Base-by-base conservation (phyloP, 2,797 vertebrate species). In the Pseudomugil gertrudae region DNA sequence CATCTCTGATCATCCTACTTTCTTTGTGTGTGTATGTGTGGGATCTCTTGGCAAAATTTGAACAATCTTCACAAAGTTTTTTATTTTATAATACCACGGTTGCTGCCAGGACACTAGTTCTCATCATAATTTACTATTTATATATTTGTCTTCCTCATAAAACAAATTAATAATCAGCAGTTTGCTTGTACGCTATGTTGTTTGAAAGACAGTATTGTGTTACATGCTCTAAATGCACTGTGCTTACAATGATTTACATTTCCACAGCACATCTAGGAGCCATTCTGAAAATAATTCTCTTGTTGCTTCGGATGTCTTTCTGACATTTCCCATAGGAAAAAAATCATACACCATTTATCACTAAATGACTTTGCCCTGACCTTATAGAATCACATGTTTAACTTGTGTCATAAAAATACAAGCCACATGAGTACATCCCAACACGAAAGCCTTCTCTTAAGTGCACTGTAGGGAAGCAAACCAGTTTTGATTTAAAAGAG, bases 361-460 rank as follows among this genome's bases (percentile, higher is more conserved):
- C 52, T 72, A 17, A 1, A 11, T 72, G 71, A 72, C 76, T 70
- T 62, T 35, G 3, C 54, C 7, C 26, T 78, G 79, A 86, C 54
- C 74, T 83, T 56, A 30, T 0, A 1, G 36, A 72, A 43, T 64
- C 72, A 47, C 64, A 40, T 21, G 26, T 29, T 56, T 76, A 54
- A 27, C 51, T 52, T 36, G 19, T 3, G 2, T 72, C 3, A n/a
- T 76, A 78, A 88, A 72, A 48, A 63, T 32, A 29, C 13, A 57
- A 50, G 38, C 75, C 73, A 73, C 71, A 84, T 56, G 51, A 75
- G 57, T 66, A 47, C 58, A 78, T 78, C 76, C 13, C 48, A 63
- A 58, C 69, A 80, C 68, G 76, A 48, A 45, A 56, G 54, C 68
- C 77, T 57, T 61, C 33, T 55, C 23, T 79, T 78, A 81, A 86